Percentiles rank a stretch among this genome's conserved stretches.
Evolutionary conservation across 2,113 vertebrate species (phyloP).

Genomic region (Carassius gibelio): DNA sequence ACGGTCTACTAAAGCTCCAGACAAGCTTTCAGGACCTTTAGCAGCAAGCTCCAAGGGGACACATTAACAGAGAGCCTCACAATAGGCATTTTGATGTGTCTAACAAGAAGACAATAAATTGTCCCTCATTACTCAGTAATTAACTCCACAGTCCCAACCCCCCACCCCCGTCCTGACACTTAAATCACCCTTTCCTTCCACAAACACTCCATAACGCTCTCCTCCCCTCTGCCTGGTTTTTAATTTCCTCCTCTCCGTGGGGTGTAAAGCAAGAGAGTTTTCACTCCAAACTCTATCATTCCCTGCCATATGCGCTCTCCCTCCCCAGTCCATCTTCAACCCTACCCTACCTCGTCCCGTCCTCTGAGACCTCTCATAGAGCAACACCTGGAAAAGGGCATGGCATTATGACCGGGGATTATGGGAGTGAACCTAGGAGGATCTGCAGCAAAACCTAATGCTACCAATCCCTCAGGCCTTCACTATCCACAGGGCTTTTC

Average conservation of each 20-base stretch:
- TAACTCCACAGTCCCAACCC: constrained; percentile 77
- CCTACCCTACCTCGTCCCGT: constrained; percentile 38
- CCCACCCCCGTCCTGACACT: constrained; percentile 69
- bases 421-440: constrained; percentile 39
- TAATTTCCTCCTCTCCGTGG: constrained; percentile 79
- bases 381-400: constrained; percentile 53
- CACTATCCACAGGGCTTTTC: constrained; percentile 57
- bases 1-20: constrained; percentile 34
- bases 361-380: constrained; percentile 36
- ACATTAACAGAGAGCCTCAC: constrained; percentile 55
- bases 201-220: constrained; percentile 62
- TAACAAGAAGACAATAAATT: constrained; percentile 87
- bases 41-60: constrained; percentile 50
- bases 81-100: constrained; percentile 78
- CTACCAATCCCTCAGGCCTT: constrained; percentile 36
- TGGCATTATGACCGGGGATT: constrained; percentile 36
- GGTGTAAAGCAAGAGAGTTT: constrained; percentile 65
- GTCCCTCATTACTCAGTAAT: constrained; percentile 86
- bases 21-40: constrained; percentile 52
- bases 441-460: constrained; percentile 14
- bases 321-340: constrained; percentile 52
- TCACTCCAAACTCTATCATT: constrained; percentile 75
- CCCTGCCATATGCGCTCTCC: constrained; percentile 63
- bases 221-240: constrained; percentile 72
- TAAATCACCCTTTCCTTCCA: constrained; percentile 71